Evolutionary conservation across 1,140 invertebrate genomes (phyloP).

Genomic region (Conus ventricosus): DNA sequence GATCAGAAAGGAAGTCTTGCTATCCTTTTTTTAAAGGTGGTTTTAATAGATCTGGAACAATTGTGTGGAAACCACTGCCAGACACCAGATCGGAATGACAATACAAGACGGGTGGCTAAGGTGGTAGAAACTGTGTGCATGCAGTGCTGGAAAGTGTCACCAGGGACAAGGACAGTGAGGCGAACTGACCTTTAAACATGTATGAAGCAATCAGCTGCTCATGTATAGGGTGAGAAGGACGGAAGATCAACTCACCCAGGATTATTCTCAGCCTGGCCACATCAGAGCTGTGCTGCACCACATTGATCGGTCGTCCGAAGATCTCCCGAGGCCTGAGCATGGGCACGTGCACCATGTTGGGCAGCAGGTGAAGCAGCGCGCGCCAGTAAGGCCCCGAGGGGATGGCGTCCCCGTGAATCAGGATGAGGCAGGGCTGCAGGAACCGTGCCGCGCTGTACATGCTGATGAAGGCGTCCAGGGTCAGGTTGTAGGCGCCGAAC

Average conservation of each 20-base stretch:
- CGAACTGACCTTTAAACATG: not conserved
- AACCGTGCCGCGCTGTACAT: constrained; percentile 25
- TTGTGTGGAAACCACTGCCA: too few relatives aligned
- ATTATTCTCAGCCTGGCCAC: constrained; percentile 48
- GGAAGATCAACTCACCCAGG: constrained; percentile 36
- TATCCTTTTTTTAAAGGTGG: too few relatives aligned
- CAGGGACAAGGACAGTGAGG: not conserved
- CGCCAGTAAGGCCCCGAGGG: constrained; percentile 48
- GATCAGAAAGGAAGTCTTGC: too few relatives aligned
- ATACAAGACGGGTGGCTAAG: too few relatives aligned
- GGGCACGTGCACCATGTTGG: constrained; percentile 45
- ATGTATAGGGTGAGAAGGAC: too few relatives aligned
- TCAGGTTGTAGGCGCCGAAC: constrained; percentile 11
- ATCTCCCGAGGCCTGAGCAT: constrained; percentile 46
- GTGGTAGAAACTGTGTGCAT: too few relatives aligned
- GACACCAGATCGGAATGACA: too few relatives aligned
- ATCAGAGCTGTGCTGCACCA: constrained; percentile 52
- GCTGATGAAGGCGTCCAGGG: constrained; percentile 29
- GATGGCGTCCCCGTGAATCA: constrained; percentile 41
- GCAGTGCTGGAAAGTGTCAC: too few relatives aligned
- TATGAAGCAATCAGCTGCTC: too few relatives aligned
- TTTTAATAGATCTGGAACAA: too few relatives aligned
- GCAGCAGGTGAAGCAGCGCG: constrained; percentile 36
- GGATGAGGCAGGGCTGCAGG: constrained; percentile 45
- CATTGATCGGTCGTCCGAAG: constrained; percentile 43